Evolutionary conservation across 2,113 vertebrate genomes (phyloP).

Genomic region (Gadus chalcogrammus): DNA sequence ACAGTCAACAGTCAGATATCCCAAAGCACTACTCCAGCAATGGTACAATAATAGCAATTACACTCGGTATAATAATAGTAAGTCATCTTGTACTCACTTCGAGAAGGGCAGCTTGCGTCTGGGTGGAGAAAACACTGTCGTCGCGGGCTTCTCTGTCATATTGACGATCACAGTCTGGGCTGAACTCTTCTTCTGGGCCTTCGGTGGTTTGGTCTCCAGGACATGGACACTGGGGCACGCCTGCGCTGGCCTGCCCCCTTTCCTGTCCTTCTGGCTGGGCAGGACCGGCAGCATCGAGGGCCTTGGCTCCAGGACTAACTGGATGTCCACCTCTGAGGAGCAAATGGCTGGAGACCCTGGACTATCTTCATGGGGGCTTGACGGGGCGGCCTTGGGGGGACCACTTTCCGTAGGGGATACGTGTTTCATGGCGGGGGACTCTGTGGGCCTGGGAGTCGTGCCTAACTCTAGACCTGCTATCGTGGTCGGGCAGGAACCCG

Average conservation of each 20-base stretch:
- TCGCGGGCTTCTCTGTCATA: conserved; percentile 70
- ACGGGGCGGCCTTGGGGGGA: conserved; percentile 4
- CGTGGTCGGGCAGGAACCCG: background rate
- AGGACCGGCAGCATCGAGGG: background rate
- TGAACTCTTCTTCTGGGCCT: conserved; percentile 66
- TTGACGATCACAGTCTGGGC: conserved; percentile 69
- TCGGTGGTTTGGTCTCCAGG: conserved; percentile 67
- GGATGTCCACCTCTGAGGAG: conserved; percentile 48
- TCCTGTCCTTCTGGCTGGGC: conserved; percentile 31
- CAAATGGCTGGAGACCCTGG: conserved; percentile 13
- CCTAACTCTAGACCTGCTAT: conserved; percentile 27
- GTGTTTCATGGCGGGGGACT: conserved; percentile 10
- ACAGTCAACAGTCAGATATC: conserved; percentile 9
- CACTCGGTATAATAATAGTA: too few species aligned
- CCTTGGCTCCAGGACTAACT: conserved; percentile 41
- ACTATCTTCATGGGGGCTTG: background rate
- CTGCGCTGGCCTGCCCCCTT: conserved; percentile 2
- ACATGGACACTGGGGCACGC: conserved; percentile 56
- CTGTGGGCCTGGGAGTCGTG: background rate
- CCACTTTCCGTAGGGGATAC: background rate
- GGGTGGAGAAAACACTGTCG: conserved; percentile 78
- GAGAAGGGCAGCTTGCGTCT: conserved; percentile 77
- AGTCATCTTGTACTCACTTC: conserved; percentile 73
- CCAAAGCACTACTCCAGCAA: too few species aligned
- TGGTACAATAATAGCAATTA: too few species aligned